Evolutionary conservation across 2,113 vertebrate genomes (phyloP), one percentile per base, ranked within the genome.

Genomic region (Macquaria australasica): DNA sequence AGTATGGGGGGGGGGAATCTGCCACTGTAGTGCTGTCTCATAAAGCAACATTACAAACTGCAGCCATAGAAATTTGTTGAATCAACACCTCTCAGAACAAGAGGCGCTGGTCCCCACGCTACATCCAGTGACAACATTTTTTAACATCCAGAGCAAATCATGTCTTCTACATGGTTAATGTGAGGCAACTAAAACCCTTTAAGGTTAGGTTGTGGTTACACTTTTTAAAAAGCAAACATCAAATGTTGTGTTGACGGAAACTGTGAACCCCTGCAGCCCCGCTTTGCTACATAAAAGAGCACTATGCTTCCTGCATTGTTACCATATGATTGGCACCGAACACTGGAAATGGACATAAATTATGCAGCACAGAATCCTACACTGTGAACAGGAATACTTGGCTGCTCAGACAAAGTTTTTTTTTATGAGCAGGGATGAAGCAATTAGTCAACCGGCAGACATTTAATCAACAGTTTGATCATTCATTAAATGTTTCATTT

Each of bases 401-500:
- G 21, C 31, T 28, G 15, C 6, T 71, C 28, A 21, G 6, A 51
- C n/a, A 9, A 25, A 58, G 34, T 34, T 34, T 34, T 4, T 3
- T 34, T 34, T 55, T 21, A 41, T 53, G 21, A 63, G 31, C 60
- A 39, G 31, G 12, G 28, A 50, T 39, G 8, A 51, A 51, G 21
- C 23, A 1, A 60, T 31, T 12, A 31, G 18, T 31, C 9, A 3
- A 51, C 15, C 8, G 8, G 43, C 37, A 66, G 28, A 43, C 28
- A 14, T 51, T 83, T 31, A 73, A 59, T 67, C 67, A 59, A 37
- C 41, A 58, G 55, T 50, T 79, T 71, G 37, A 74, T 21, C 5
- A 64, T 64, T 16, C 15, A 50, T 48, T 12, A 70, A 10, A 60
- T 15, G 5, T 48, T 11, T n/a, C n/a, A n/a, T n/a, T n/a, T 1